phyloP scores from a whole-genome alignment of 2,113 vertebrate genomes.

The Thunnus maccoyii region DNA sequence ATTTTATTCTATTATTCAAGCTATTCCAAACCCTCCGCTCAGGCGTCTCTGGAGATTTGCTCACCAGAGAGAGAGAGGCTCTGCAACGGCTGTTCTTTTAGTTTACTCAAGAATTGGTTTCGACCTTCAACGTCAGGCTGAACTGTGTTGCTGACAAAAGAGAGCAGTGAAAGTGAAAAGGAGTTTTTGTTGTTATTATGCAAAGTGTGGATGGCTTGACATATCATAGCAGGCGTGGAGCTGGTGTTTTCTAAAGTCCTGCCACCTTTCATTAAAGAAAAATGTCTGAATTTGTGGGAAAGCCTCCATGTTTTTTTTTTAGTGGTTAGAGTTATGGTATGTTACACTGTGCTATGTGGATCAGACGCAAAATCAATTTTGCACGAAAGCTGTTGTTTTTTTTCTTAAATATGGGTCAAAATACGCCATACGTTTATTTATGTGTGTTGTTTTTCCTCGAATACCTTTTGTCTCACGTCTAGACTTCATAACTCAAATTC shows the following conservation, averaged over 20 bases:
- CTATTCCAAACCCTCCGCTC: constrained; percentile 35
- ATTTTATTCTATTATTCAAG: constrained; percentile 46
- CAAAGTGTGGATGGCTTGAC: constrained; percentile 7
- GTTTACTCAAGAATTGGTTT: constrained; percentile 7
- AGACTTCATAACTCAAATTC: not conserved
- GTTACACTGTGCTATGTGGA: not conserved
- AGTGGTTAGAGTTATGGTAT: not conserved
- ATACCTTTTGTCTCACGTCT: not conserved
- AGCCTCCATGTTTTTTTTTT: not conserved
- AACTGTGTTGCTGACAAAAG: constrained; percentile 18
- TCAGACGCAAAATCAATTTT: not conserved
- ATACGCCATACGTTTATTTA: not conserved
- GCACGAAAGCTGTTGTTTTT: not conserved
- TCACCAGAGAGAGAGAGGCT: constrained; percentile 18
- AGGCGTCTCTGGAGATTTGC: constrained; percentile 29
- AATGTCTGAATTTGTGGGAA: constrained; percentile 3
- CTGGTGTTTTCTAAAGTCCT: constrained; percentile 4
- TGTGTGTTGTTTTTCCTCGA: not conserved
- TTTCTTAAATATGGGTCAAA: not conserved
- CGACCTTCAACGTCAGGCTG: constrained; percentile 8
- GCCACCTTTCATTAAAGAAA: constrained; percentile 21
- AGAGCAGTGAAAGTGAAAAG: not conserved
- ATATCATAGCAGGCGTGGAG: constrained; percentile 10
- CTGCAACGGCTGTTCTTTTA: constrained; percentile 23
- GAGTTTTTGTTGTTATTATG: constrained; percentile 13